A percentile compares a stretch with the other conserved stretches of the same genome.
Conservation (phyloP, 1,140 invertebrate species). For the Drosophila mayri region DNA sequence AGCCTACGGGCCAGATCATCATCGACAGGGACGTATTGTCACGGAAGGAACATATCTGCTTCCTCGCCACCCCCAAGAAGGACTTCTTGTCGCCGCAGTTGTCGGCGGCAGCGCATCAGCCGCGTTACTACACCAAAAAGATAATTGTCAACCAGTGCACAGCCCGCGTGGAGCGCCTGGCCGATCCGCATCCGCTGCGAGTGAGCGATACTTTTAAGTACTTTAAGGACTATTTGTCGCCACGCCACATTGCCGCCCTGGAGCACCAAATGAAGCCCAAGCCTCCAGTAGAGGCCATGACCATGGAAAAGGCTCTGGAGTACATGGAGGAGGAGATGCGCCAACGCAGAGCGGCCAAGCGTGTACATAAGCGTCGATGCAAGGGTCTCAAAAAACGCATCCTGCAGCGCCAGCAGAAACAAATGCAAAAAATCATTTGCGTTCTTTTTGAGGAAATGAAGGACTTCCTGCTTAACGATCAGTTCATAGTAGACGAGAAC, state of each 20-base stretch:
- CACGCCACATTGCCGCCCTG: constrained; percentile 49
- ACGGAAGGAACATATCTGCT: constrained; percentile 73
- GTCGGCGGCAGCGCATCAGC: constrained; percentile 5
- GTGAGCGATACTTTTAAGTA: constrained; percentile 53
- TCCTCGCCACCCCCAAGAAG: constrained; percentile 72
- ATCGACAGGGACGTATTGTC: constrained; percentile 79
- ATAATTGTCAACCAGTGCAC: constrained; percentile 66
- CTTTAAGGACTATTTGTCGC: constrained; percentile 52
- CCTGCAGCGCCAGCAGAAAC: constrained; percentile 66
- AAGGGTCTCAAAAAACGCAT: constrained; percentile 63
- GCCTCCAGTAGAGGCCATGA: constrained; percentile 57
- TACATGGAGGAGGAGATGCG: constrained; percentile 74
- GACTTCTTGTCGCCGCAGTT: constrained; percentile 40
- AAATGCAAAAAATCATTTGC: constrained; percentile 79
- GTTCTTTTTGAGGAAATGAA: constrained; percentile 83
- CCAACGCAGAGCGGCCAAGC: constrained; percentile 51
- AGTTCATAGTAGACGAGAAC: constrained; percentile 75
- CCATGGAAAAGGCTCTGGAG: constrained; percentile 70
- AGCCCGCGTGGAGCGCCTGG: constrained; percentile 68
- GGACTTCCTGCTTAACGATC: constrained; percentile 77
- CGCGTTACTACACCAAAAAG: constrained; percentile 60
- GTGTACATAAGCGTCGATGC: constrained; percentile 57
- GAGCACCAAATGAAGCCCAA: constrained; percentile 63
- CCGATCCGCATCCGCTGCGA: constrained; percentile 59
- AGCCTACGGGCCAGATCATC: constrained; percentile 76